Percentiles rank a stretch among this genome's conserved stretches.
phyloP scores from a whole-genome alignment of 53 echinoderm and acorn worm genomes.

The Luidia sarsii region DNA sequence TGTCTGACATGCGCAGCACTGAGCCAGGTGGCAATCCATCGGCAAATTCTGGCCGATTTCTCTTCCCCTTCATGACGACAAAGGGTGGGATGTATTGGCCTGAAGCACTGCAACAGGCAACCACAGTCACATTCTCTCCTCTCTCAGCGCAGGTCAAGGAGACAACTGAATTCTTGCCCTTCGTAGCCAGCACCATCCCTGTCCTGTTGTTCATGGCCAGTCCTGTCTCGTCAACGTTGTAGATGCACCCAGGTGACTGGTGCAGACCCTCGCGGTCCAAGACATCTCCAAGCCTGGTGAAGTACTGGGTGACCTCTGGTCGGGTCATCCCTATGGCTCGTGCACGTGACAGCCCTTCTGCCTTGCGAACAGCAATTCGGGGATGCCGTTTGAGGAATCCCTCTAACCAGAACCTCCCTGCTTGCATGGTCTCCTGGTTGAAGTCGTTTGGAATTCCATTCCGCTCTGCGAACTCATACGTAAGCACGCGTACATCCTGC shows the following conservation, averaged over 20 bases:
- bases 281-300: neutral
- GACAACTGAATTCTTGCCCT: conserved; percentile 14
- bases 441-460: conserved; percentile 43
- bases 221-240: conserved; percentile 15
- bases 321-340: conserved; percentile 55
- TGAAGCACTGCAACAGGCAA: conserved; percentile 20
- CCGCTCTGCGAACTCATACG: conserved; percentile 49
- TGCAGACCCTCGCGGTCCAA: conserved; percentile 4
- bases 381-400: conserved; percentile 12
- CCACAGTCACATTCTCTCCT: neutral
- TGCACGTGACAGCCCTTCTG: conserved; percentile 49
- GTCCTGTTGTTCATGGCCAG: neutral
- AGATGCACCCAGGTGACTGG: neutral
- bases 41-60: no score
- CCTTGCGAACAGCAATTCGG: conserved; percentile 28
- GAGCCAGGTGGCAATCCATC: no score
- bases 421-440: conserved; percentile 49
- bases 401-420: conserved; percentile 46
- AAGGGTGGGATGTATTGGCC: no score
- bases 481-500: no score
- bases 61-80: neutral
- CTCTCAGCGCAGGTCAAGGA: conserved; percentile 1
- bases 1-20: no score
- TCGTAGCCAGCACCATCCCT: conserved; percentile 9
- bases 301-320: conserved; percentile 2